Evolutionary conservation across 2,797 vertebrate species (phyloP).

Genomic region (Erithacus rubecula): DNA sequence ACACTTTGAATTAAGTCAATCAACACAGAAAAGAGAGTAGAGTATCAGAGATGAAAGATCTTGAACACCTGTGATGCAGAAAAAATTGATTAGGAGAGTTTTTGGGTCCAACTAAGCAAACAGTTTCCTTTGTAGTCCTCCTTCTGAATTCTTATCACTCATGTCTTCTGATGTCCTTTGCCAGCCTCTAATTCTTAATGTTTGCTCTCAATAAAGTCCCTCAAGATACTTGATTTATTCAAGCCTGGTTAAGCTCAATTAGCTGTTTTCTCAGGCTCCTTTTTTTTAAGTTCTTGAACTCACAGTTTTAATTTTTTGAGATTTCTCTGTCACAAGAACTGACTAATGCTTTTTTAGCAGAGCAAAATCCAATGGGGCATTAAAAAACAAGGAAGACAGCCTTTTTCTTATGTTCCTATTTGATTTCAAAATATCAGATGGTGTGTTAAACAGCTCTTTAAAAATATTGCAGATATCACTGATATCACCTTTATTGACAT

Average conservation of each 20-base stretch:
- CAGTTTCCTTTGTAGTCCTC: neutral
- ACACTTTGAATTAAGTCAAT: neutral
- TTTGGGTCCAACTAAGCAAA: neutral
- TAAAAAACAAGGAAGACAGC: neutral
- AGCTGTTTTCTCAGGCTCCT: neutral
- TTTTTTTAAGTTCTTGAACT: neutral
- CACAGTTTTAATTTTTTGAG: neutral
- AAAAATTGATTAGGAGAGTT: neutral
- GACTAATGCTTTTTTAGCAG: neutral
- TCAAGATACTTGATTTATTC: neutral
- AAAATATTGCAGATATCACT: conserved; percentile 7
- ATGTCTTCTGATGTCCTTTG: neutral
- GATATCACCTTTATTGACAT: conserved; percentile 41
- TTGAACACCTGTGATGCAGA: neutral
- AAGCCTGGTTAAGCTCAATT: neutral
- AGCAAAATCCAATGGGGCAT: neutral
- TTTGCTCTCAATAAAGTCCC: neutral
- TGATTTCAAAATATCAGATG: neutral
- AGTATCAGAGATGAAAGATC: neutral
- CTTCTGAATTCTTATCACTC: neutral
- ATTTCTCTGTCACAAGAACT: neutral
- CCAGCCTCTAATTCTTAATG: neutral
- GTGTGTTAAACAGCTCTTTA: neutral
- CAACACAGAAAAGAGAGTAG: neutral
- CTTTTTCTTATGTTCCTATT: neutral